Conservation (phyloP, 2,113 vertebrate species). For the Pomatostomus ruficeps region DNA sequence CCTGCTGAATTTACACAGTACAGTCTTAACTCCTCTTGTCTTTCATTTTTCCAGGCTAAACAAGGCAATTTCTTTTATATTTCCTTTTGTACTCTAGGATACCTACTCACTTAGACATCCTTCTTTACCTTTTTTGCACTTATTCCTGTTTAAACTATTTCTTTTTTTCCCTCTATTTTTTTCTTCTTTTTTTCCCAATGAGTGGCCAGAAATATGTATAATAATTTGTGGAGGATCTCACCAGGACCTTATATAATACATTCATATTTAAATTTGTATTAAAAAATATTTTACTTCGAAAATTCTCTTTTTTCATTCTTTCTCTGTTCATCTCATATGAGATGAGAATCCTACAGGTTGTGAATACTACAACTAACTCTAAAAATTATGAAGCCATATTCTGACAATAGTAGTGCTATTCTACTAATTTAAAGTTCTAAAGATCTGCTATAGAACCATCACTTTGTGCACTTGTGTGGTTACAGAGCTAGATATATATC, state of each 20-base stretch:
- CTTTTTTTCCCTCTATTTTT: neutral
- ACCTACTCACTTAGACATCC: neutral
- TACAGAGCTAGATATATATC: neutral
- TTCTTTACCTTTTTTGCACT: neutral
- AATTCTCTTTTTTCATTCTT: neutral
- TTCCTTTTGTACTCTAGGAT: neutral
- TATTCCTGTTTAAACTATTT: neutral
- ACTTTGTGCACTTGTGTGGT: neutral
- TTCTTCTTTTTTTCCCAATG: neutral
- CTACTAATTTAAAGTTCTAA: neutral
- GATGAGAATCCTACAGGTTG: neutral
- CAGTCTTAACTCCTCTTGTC: neutral
- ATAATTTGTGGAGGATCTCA: neutral
- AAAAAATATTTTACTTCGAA: neutral
- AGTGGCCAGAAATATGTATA: neutral
- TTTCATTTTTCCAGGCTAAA: conserved; percentile 19
- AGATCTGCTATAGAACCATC: neutral
- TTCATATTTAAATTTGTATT: neutral
- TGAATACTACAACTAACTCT: neutral
- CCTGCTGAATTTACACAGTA: neutral
- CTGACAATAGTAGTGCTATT: neutral
- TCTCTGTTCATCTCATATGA: neutral
- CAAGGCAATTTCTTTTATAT: neutral
- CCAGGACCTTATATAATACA: neutral
- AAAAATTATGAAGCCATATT: neutral